These are phyloP conservation scores for Pachymerium ferrugineum DNA, from an alignment of 2,888 invertebrate species.

Conservation along the genomic window DNA sequence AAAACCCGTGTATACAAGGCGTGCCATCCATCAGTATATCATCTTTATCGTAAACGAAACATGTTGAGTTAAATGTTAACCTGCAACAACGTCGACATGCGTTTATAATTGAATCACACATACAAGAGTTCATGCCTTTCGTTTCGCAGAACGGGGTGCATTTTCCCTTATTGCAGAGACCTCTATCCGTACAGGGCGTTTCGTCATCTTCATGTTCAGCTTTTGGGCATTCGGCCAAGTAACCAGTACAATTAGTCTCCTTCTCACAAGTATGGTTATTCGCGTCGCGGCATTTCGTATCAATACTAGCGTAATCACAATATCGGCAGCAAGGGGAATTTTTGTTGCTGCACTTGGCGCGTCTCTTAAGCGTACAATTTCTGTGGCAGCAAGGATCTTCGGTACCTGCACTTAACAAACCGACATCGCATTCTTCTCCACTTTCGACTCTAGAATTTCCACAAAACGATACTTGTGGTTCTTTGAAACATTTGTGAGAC, in stretches of 20 bases:
- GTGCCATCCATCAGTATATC: constrained; percentile 89
- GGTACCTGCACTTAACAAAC: constrained; percentile 84
- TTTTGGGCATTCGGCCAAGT: constrained; percentile 71
- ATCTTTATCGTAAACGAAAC: constrained; percentile 79
- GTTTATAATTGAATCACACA: constrained; percentile 72
- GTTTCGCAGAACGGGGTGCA: constrained; percentile 95
- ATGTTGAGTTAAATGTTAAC: constrained; percentile 83
- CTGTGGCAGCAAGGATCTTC: constrained; percentile 91
- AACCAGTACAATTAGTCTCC: constrained; percentile 70
- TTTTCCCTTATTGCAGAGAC: constrained; percentile 81
- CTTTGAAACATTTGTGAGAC: constrained; percentile 58
- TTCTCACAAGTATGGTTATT: constrained; percentile 88
- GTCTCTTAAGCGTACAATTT: constrained; percentile 77
- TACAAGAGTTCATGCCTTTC: constrained; percentile 85
- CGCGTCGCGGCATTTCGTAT: constrained; percentile 68
- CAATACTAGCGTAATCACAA: constrained; percentile 74
- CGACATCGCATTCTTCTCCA: constrained; percentile 95
- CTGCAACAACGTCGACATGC: constrained; percentile 93
- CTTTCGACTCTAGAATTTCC: constrained; percentile 93
- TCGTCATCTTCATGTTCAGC: constrained; percentile 81
- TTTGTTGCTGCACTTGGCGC: constrained; percentile 83
- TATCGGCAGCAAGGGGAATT: constrained; percentile 93
- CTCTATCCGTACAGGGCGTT: constrained; percentile 82
- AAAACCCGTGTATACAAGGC: constrained; percentile 94
- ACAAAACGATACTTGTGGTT: constrained; percentile 92